These are phyloP conservation scores for Lasioglossum vierecki DNA, from an alignment of 2,888 invertebrate genomes.

Conservation along the genomic window DNA sequence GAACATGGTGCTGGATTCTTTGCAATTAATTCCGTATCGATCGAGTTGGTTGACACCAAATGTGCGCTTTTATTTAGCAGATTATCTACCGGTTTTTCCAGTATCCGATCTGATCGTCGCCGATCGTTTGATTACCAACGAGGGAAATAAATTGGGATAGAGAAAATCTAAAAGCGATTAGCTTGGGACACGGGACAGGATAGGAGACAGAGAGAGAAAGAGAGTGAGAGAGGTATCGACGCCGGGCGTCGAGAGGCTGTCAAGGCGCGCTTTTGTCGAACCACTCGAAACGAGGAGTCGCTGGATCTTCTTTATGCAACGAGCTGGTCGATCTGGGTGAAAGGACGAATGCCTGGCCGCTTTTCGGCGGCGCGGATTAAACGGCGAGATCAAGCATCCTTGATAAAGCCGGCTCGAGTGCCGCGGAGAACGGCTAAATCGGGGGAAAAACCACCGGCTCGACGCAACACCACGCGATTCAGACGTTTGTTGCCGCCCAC, in stretches of 20 bases:
- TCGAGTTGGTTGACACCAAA: neutral
- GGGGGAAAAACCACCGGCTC: slow-evolving; percentile 31
- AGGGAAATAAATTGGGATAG: slow-evolving; percentile 12
- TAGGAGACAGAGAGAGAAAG: neutral
- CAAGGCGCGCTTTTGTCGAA: slow-evolving; percentile 43
- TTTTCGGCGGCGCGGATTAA: slow-evolving; percentile 46
- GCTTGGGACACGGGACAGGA: slow-evolving; percentile 15
- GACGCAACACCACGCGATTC: neutral
- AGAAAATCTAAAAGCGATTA: slow-evolving; percentile 30
- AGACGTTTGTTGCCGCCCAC: neutral
- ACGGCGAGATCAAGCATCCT: slow-evolving; percentile 56
- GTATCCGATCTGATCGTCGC: slow-evolving; percentile 40
- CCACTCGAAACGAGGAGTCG: slow-evolving; percentile 55
- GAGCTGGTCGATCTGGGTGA: slow-evolving; percentile 30
- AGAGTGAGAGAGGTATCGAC: slow-evolving; percentile 17
- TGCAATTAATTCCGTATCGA: neutral
- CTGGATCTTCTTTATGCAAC: slow-evolving; percentile 47
- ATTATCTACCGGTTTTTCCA: slow-evolving; percentile 58
- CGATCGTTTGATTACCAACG: slow-evolving; percentile 31
- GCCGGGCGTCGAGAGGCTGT: slow-evolving; percentile 9
- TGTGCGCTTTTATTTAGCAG: neutral
- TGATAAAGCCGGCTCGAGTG: slow-evolving; percentile 53
- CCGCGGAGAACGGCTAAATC: slow-evolving; percentile 48
- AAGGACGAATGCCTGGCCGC: slow-evolving; percentile 53
- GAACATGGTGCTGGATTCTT: neutral